Percentiles rank a stretch among this genome's conserved stretches.
These are phyloP conservation scores for Urocynchramus pylzowi DNA, from an alignment of 2,113 vertebrate genomes.

Conservation along the genomic window DNA sequence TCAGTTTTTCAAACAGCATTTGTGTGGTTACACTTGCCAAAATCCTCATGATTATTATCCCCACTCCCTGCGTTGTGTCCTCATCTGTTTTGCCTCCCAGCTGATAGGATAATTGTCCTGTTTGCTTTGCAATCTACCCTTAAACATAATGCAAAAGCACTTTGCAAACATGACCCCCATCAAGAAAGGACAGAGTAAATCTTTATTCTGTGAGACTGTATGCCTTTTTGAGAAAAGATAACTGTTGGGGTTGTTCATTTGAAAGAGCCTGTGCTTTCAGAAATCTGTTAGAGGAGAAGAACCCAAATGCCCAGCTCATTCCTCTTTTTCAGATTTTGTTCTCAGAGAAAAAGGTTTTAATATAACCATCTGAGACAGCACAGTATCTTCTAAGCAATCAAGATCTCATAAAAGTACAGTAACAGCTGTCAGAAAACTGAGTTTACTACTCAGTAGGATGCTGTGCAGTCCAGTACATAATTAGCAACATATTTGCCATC, in stretches of 20 bases:
- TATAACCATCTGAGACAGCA: constrained; percentile 27
- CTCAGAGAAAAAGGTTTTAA: constrained; percentile 24
- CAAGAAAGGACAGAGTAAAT: not conserved
- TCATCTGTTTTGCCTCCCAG: not conserved
- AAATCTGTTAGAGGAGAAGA: not conserved
- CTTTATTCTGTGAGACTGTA: not conserved
- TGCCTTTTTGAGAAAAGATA: not conserved
- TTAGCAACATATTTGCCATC: constrained; percentile 52
- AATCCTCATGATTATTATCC: not conserved
- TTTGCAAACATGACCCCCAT: not conserved
- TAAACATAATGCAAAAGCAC: not conserved
- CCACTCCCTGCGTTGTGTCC: accelerated
- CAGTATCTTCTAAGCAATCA: constrained; percentile 48
- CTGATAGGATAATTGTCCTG: not conserved
- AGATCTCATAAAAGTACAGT: constrained; percentile 55
- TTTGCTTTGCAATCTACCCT: not conserved
- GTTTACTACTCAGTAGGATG: constrained; percentile 11
- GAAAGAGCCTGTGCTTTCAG: not conserved
- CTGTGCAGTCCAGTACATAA: constrained; percentile 46
- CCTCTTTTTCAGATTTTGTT: not conserved
- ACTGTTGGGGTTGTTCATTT: not conserved
- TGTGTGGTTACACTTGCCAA: not conserved
- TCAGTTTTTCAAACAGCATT: not conserved
- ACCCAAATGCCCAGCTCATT: not conserved
- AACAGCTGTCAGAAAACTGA: constrained; percentile 63